Evolutionary conservation across 1,140 invertebrate genomes (phyloP), one percentile per base, ranked within the genome.

Genomic region (Lysiphlebus fabarum): DNA sequence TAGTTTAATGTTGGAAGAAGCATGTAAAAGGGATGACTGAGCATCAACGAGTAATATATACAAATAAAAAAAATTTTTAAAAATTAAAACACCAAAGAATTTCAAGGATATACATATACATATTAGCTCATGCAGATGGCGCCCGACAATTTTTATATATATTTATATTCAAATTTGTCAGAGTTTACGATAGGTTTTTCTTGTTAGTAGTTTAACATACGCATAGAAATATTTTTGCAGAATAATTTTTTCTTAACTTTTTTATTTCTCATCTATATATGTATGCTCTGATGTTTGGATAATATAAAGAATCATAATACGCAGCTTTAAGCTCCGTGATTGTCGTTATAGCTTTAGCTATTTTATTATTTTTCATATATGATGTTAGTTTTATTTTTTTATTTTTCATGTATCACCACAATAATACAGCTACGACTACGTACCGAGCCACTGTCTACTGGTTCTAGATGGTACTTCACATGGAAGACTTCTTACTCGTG

Each of bases 131-230:
- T 4, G 17, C 40, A 17, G 12, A 43, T 36, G n/a, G 38, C 36
- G 51, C 51, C 17, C 51, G 40, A 12, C 54, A 37, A 56, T 11
- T 62, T 69, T 71, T 76, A 76, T 79, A 79, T 76, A 76, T 79
- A 79, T 79, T 78, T 75, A 77, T 78, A 76, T 78, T 78, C 75
- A 77, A 77, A 79, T 76, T 71, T 68, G 61, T 57, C 62, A 59
- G 41, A 65, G 49, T 79, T 79, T 78, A 78, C 70, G 76, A 79
- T 71, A 57, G 44, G 49, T 56, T 42, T 54, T 42, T 53, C 56
- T 59, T 59, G 61, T 51, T 61, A 64, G 63, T 58, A 65, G 64
- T 68, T 65, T 54, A 62, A 61, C 63, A 63, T 61, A 56, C n/a
- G n/a, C n/a, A n/a, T n/a, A n/a, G n/a, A n/a, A 67, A 68, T 70